A percentile compares a stretch with the other conserved stretches of the same genome.
phyloP scores from a whole-genome alignment of 2,888 invertebrate genomes.

The Carcina quercana region DNA sequence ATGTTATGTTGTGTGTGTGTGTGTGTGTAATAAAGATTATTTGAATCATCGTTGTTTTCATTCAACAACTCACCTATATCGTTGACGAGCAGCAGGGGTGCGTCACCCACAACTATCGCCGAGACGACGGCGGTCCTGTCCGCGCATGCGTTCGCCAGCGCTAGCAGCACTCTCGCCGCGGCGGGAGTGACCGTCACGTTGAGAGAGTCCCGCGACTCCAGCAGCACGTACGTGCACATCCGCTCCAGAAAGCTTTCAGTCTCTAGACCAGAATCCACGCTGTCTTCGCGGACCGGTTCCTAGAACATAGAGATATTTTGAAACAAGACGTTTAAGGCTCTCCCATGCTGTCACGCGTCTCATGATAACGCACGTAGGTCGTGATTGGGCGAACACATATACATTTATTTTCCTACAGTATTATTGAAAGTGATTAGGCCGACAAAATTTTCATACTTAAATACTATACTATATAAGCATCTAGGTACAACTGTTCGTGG shows the following conservation, averaged over 20 bases:
- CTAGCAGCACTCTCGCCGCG: slow-evolving; percentile 74
- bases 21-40: no score
- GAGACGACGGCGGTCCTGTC: slow-evolving; percentile 53
- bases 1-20: no score
- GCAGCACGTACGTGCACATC: slow-evolving; percentile 78
- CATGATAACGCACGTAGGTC: neutral
- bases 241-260: slow-evolving; percentile 47
- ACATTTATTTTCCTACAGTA: neutral
- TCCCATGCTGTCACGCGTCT: no score
- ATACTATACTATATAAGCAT: no score
- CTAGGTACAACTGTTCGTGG: no score
- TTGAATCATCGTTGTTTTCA: neutral
- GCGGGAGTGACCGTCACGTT: slow-evolving; percentile 80
- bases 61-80: slow-evolving; percentile 64
- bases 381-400: neutral
- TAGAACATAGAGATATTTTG: no score
- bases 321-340: no score
- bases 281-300: slow-evolving; percentile 60
- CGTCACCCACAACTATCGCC: slow-evolving; percentile 41
- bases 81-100: slow-evolving; percentile 68
- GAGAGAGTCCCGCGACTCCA: slow-evolving; percentile 79
- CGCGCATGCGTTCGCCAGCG: slow-evolving; percentile 33
- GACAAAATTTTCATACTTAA: no score
- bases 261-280: slow-evolving; percentile 67
- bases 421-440: no score